Evolutionary conservation across 2,888 invertebrate species (phyloP).

Genomic region (Conus canariensis): DNA sequence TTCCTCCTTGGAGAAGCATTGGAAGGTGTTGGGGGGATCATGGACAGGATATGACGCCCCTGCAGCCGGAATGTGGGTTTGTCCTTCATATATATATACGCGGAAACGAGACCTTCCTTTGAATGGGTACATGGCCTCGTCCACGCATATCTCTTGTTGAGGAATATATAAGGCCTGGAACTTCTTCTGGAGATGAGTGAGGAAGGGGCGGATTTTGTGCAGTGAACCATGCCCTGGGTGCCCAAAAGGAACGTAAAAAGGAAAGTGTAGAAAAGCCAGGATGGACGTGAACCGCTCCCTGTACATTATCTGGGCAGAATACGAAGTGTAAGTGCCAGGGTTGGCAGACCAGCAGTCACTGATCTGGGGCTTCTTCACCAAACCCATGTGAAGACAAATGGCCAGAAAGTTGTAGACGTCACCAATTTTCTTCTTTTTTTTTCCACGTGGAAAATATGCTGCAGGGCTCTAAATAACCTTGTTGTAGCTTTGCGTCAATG

Average conservation of each 20-base stretch:
- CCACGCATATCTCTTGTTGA: neutral
- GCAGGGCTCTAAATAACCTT: too few relatives aligned
- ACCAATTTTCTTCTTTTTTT: too few relatives aligned
- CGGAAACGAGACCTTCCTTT: neutral
- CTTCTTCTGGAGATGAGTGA: neutral
- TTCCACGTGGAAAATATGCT: too few relatives aligned
- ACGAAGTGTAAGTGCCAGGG: neutral
- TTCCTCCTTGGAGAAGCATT: neutral
- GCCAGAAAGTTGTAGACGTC: neutral
- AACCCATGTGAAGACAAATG: neutral
- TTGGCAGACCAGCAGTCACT: neutral
- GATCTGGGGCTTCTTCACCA: neutral
- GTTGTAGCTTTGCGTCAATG: too few relatives aligned
- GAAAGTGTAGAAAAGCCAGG: neutral
- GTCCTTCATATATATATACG: neutral
- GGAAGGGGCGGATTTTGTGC: neutral
- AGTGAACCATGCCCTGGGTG: neutral
- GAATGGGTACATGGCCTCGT: constrained; percentile 13
- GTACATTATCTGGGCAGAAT: neutral
- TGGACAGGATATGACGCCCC: neutral
- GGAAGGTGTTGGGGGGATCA: neutral
- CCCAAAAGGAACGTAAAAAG: neutral
- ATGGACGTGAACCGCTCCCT: neutral
- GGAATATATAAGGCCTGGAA: neutral
- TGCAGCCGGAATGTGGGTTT: constrained; percentile 30